Conservation (phyloP, 2,888 invertebrate genomes). For the Colostygia pectinataria region DNA sequence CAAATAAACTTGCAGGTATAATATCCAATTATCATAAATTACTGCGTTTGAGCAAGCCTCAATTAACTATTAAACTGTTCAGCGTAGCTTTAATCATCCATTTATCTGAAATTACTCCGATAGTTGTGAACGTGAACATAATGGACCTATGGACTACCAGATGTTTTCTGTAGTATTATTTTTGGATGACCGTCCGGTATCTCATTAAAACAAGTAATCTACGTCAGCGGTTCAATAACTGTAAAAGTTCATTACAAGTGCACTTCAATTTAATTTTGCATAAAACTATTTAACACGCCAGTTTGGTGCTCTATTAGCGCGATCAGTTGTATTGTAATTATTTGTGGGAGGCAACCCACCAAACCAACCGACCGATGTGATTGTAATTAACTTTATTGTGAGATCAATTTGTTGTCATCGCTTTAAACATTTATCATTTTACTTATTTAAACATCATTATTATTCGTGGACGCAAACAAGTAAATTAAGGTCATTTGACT, state of each 20-base stretch:
- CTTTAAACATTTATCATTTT: slow-evolving; percentile 5
- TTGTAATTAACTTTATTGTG: slow-evolving; percentile 26
- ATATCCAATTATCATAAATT: slow-evolving; percentile 22
- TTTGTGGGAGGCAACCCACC: slow-evolving; percentile 17
- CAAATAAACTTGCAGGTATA: slow-evolving; percentile 12
- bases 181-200: slow-evolving; percentile 25
- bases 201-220: slow-evolving; percentile 38
- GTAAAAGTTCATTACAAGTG: slow-evolving; percentile 48
- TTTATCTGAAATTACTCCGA: slow-evolving; percentile 19
- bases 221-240: slow-evolving; percentile 44
- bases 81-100: slow-evolving; percentile 9
- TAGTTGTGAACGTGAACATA: slow-evolving; percentile 8
- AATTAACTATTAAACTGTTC: slow-evolving; percentile 23
- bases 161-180: slow-evolving; percentile 12
- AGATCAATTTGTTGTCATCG: slow-evolving; percentile 12
- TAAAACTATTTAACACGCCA: slow-evolving; percentile 45
- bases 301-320: slow-evolving; percentile 26
- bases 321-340: slow-evolving; percentile 25
- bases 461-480: background rate
- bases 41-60: slow-evolving; percentile 12
- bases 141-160: slow-evolving; percentile 11
- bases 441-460: background rate
- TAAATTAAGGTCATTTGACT: slow-evolving; percentile 7
- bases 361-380: slow-evolving; percentile 22
- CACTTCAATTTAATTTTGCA: slow-evolving; percentile 48